Percentiles rank a stretch among this genome's conserved stretches.
These are phyloP conservation scores for Acholoe squamosa DNA, from an alignment of 2,888 invertebrate genomes.

Conservation along the genomic window DNA sequence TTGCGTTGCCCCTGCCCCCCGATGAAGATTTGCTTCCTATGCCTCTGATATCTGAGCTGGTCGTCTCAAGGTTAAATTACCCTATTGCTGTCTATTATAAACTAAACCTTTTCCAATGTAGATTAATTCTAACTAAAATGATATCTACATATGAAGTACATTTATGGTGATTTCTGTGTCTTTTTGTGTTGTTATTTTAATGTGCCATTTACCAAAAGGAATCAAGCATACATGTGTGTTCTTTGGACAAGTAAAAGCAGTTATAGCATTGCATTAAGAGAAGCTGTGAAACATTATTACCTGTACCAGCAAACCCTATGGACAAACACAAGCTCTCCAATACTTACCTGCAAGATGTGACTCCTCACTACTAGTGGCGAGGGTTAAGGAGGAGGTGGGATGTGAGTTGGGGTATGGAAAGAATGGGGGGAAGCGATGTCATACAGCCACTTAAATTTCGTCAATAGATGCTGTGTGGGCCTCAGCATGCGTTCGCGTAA, in stretches of 20 bases:
- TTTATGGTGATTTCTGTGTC: no score
- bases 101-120: no score
- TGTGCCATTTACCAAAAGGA: background rate
- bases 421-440: constrained; percentile 65
- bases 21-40: no score
- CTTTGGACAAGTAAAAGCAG: background rate
- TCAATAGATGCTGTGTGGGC: constrained; percentile 51
- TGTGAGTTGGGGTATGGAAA: constrained; percentile 20
- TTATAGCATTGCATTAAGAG: background rate
- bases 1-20: no score
- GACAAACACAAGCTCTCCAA: background rate
- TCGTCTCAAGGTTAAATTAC: no score
- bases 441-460: constrained; percentile 70
- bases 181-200: background rate
- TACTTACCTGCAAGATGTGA: constrained; percentile 4
- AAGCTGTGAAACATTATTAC: background rate
- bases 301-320: background rate
- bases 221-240: background rate
- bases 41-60: no score
- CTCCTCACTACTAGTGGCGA: background rate
- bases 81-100: no score
- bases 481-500: constrained; percentile 47
- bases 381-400: constrained; percentile 13
- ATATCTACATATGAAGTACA: no score
- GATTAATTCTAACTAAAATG: no score